Conservation (phyloP, 2,113 vertebrate genomes). For the Apeltes quadracus region DNA sequence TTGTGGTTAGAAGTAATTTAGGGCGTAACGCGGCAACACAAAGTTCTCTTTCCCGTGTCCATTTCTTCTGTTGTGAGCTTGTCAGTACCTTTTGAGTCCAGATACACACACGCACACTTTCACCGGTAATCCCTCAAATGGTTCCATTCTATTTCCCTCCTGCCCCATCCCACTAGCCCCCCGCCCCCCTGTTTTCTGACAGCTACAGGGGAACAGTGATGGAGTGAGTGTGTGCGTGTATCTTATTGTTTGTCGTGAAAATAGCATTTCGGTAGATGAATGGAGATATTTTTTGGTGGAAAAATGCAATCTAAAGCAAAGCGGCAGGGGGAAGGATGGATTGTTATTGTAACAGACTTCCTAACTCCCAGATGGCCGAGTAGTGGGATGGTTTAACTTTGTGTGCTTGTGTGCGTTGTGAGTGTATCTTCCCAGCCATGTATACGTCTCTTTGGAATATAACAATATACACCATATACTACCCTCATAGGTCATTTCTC, state of each 20-base stretch:
- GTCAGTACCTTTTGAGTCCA: conserved; percentile 9
- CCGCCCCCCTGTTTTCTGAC: conserved; percentile 32
- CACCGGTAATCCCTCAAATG: conserved; percentile 54
- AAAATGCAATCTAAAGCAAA: conserved; percentile 73
- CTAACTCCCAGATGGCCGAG: conserved; percentile 37
- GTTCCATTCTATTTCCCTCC: conserved; percentile 52
- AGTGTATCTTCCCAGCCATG: conserved; percentile 5
- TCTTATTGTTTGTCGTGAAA: conserved; percentile 77
- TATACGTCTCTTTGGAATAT: background rate
- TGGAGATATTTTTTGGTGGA: conserved; percentile 70
- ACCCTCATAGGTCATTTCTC: conserved; percentile 17
- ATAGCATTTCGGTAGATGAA: conserved; percentile 75
- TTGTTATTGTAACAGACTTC: conserved; percentile 62
- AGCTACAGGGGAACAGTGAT: conserved; percentile 66
- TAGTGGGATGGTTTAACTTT: conserved; percentile 32
- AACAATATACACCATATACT: background rate
- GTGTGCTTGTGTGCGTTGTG: conserved; percentile 25
- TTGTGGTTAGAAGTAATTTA: background rate
- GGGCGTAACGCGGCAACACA: background rate
- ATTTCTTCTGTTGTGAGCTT: conserved; percentile 10
- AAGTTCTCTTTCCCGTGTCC: background rate
- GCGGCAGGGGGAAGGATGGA: conserved; percentile 63
- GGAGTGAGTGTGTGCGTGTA: conserved; percentile 69
- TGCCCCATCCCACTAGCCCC: conserved; percentile 8
- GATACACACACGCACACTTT: conserved; percentile 32